Evolutionary conservation across 2,888 invertebrate genomes (phyloP).

Genomic region (Griposia aprilina): DNA sequence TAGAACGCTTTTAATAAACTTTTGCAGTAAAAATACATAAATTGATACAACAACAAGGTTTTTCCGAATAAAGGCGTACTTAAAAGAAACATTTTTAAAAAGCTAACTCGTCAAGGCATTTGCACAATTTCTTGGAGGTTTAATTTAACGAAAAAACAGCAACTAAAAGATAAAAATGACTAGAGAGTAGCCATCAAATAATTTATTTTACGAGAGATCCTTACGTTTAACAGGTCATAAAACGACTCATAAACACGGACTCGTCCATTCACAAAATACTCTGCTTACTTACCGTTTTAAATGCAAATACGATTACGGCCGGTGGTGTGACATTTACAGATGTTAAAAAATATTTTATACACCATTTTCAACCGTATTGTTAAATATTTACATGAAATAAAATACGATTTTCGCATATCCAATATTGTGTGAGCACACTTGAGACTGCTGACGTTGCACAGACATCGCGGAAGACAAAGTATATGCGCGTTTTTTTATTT

Average conservation of each 20-base stretch:
- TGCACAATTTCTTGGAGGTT: conserved; percentile 23
- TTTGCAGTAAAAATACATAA: not conserved
- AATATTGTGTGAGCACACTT: conserved; percentile 65
- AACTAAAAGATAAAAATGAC: conserved; percentile 74
- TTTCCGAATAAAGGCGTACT: not conserved
- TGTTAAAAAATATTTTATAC: conserved; percentile 67
- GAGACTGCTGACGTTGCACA: conserved; percentile 81
- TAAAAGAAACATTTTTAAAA: not conserved
- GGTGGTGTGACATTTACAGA: conserved; percentile 78
- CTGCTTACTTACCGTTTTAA: conserved; percentile 88
- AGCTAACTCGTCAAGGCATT: conserved; percentile 20
- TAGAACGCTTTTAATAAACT: not conserved
- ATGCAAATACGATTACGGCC: conserved; percentile 86
- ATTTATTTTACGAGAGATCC: conserved; percentile 88
- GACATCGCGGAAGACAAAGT: conserved; percentile 84
- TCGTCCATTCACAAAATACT: conserved; percentile 87
- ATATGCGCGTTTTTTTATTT: conserved; percentile 88
- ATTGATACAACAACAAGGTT: not conserved
- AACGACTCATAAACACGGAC: conserved; percentile 86
- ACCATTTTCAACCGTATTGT: conserved; percentile 74
- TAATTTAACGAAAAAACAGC: conserved; percentile 50
- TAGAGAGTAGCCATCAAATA: conserved; percentile 79
- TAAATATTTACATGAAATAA: conserved; percentile 58
- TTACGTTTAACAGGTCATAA: conserved; percentile 89
- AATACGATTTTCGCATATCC: conserved; percentile 61